These are phyloP conservation scores for Eolophus roseicapilla DNA, from an alignment of 2,113 vertebrate species.

Conservation along the genomic window DNA sequence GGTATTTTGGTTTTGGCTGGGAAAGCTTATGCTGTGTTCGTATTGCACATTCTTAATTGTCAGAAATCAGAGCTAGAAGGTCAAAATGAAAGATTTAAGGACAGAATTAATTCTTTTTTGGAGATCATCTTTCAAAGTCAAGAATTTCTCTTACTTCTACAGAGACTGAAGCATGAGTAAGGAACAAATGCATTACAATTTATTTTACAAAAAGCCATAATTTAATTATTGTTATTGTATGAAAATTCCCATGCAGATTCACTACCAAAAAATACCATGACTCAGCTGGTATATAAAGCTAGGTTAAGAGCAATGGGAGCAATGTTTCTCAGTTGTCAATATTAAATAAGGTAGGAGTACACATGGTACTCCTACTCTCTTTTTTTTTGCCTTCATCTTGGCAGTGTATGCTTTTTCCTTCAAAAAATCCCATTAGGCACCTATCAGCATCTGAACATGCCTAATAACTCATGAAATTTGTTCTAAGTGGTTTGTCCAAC, in stretches of 20 bases:
- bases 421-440: background rate
- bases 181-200: background rate
- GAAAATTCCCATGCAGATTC: background rate
- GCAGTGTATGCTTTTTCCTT: background rate
- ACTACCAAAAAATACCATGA: background rate
- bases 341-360: background rate
- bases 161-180: background rate
- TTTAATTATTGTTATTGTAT: background rate
- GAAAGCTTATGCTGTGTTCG: slow-evolving; percentile 3
- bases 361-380: background rate
- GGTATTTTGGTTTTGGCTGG: background rate
- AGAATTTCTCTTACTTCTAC: background rate
- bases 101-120: background rate
- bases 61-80: slow-evolving; percentile 2
- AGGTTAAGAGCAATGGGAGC: background rate
- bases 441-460: background rate
- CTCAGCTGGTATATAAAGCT: background rate
- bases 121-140: background rate
- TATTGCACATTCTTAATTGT: background rate
- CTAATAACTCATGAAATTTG: slow-evolving; percentile 1
- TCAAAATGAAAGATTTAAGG: background rate
- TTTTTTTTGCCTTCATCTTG: background rate
- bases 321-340: background rate
- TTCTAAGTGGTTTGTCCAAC: background rate
- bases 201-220: background rate